Evolutionary conservation across 2,113 vertebrate species (phyloP).

Genomic region (Bothrops jararaca): DNA sequence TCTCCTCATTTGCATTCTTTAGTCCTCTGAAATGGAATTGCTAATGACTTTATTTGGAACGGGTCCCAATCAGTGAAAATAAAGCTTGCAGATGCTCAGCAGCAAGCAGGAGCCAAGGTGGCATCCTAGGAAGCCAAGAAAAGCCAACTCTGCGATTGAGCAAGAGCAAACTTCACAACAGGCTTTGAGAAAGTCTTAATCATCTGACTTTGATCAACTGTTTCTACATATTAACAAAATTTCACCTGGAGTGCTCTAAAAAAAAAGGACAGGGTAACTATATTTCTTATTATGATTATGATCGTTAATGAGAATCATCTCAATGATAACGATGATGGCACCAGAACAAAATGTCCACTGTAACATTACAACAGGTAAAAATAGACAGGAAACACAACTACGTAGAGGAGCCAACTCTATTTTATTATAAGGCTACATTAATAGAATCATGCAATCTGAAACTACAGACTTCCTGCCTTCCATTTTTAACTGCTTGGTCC

Average conservation of each 20-base stretch:
- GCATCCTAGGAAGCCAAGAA: background rate
- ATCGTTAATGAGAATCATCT: background rate
- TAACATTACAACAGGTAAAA: background rate
- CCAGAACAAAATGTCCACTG: background rate
- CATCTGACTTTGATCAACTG: background rate
- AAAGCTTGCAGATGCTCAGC: conserved; percentile 27
- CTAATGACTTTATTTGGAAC: conserved; percentile 50
- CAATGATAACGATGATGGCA: background rate
- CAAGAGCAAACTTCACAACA: background rate
- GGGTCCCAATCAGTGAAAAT: conserved; percentile 29
- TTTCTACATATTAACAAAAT: background rate
- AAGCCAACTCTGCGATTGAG: background rate
- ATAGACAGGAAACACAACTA: background rate
- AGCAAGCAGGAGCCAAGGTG: background rate
- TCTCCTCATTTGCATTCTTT: conserved; percentile 58
- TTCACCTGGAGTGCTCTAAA: background rate
- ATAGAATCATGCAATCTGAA: background rate
- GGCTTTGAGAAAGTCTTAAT: background rate
- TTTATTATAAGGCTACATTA: background rate
- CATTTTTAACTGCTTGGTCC: background rate
- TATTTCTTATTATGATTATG: background rate
- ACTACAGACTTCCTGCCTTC: background rate
- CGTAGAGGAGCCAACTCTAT: background rate
- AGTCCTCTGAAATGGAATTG: conserved; percentile 55
- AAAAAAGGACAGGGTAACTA: background rate